Percentiles rank a stretch among this genome's conserved stretches.
These are phyloP conservation scores for Protophormia terraenovae DNA, from an alignment of 2,888 invertebrate genomes.

Conservation along the genomic window DNA sequence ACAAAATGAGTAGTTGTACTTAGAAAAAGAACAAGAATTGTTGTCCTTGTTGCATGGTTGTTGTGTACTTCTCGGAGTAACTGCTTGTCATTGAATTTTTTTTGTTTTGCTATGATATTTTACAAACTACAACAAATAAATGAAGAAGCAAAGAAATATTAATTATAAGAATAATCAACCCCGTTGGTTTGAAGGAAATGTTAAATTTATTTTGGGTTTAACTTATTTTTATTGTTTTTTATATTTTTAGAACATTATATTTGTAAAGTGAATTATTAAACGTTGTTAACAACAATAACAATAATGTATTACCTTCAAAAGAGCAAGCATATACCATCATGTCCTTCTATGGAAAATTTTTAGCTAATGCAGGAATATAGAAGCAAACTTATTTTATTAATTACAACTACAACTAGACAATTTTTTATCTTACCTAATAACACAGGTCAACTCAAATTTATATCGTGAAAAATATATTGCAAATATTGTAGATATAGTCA, in stretches of 20 bases:
- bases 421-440: no score
- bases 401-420: no score
- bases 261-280: not conserved
- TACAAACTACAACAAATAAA: not conserved
- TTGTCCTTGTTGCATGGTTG: conserved; percentile 36
- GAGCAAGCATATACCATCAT: no score
- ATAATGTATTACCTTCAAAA: no score
- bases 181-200: not conserved
- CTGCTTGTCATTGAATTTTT: conserved; percentile 6
- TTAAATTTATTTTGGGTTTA: not conserved
- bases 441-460: no score
- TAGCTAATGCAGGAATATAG: no score
- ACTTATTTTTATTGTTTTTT: not conserved
- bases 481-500: no score
- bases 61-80: not conserved
- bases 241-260: not conserved
- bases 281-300: not conserved
- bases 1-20: not conserved
- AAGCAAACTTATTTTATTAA: no score
- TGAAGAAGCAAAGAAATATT: not conserved
- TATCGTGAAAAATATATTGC: no score
- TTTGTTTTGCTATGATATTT: conserved; percentile 6
- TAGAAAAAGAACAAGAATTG: conserved; percentile 12
- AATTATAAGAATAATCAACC: conserved; percentile 27
- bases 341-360: no score